Conservation (phyloP, 2,888 invertebrate genomes). For the Limnephilus marmoratus region DNA sequence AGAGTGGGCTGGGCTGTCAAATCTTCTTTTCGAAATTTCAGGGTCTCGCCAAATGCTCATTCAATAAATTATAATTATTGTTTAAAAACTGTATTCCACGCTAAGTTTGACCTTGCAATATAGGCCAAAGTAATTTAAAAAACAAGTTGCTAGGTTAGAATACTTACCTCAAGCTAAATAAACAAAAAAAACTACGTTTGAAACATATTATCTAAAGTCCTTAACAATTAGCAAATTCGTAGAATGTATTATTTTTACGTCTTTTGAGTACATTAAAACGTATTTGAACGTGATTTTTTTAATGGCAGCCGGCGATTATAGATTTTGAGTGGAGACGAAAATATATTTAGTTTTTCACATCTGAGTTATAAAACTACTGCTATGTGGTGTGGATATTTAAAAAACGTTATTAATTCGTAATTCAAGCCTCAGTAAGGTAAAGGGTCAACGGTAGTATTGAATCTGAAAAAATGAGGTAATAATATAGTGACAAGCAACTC, state of each 20-base stretch:
- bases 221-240: too few relatives aligned
- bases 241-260: too few relatives aligned
- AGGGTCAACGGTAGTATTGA: not conserved
- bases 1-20: not conserved
- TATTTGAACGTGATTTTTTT: not conserved
- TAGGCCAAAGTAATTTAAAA: not conserved
- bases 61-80: not conserved
- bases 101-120: not conserved
- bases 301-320: not conserved
- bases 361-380: not conserved
- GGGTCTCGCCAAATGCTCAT: not conserved
- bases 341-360: not conserved
- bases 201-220: too few relatives aligned
- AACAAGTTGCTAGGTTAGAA: not conserved
- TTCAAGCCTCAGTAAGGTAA: not conserved
- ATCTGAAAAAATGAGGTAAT: not conserved
- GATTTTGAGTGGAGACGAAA: not conserved
- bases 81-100: not conserved
- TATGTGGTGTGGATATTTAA: not conserved
- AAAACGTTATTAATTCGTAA: not conserved
- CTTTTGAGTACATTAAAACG: not conserved
- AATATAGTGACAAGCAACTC: not conserved
- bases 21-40: not conserved
- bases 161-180: not conserved
- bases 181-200: not conserved